These are phyloP conservation scores for Tychaedon coryphoeus DNA, from an alignment of 2,113 vertebrate genomes.

Conservation along the genomic window DNA sequence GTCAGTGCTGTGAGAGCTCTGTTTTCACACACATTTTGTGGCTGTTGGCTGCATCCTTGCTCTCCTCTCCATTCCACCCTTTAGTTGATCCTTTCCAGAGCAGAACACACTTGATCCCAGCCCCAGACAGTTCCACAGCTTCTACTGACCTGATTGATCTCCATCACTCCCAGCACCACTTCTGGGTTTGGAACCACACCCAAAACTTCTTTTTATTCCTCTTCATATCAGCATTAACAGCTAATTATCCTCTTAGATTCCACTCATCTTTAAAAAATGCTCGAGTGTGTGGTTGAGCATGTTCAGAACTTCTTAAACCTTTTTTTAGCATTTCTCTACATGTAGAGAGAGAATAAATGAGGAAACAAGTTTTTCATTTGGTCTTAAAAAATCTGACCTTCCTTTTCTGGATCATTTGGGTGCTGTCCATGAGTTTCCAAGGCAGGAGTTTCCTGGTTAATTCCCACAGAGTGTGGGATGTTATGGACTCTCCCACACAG, in stretches of 20 bases:
- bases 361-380: neutral
- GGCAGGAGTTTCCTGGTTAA: neutral
- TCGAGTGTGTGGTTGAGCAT: neutral
- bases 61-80: neutral
- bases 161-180: neutral
- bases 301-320: neutral
- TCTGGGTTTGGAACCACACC: neutral
- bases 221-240: neutral
- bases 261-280: neutral
- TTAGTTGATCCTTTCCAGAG: neutral
- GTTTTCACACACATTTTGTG: neutral
- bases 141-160: neutral
- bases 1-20: neutral
- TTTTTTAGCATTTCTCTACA: neutral
- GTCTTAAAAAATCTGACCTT: rapidly evolving
- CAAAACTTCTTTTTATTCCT: neutral
- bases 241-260: neutral
- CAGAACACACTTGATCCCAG: neutral
- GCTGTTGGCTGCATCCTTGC: neutral
- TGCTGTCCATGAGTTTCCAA: neutral
- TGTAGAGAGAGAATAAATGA: neutral
- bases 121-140: no score
- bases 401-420: neutral
- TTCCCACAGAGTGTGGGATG: neutral
- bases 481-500: neutral